Evolutionary conservation across 2,888 invertebrate genomes (phyloP), one percentile per base, ranked within the genome.

Genomic region (Eulithis prunata): DNA sequence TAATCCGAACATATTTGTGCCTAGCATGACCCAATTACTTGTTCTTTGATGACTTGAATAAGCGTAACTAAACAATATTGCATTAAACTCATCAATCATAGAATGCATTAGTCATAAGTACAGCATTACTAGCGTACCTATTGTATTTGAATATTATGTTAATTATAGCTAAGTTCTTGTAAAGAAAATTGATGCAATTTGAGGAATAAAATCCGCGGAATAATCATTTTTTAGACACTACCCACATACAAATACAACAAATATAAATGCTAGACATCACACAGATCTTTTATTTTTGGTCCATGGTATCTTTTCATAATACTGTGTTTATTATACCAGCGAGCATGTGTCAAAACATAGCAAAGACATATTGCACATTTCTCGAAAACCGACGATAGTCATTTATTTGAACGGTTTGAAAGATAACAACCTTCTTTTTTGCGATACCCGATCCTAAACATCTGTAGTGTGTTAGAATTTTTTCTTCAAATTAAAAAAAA

Each of bases 21-120:
- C 11, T 66, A 54, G 62, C 69, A 70, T 69, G 70, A 68, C 70
- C 70, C 52, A 65, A 67, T 65, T 67, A 12, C 1, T n/a, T 47
- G 32, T 54, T 43, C 45, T 28, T 32, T 45, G 11, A 14, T 32
- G 43, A 64, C 54, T 38, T 60, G 55, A 70, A 64, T 66, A 36
- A 28, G 47, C 52, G 54, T 51, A 61, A 36, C 61, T 51, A 58
- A 62, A 13, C 51, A 36, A 49, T 4, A 56, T 47, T 58, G 58
- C 51, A 21, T 13, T 45, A 46, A 14, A 53, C 45, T 51, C 61
- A 66, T 66, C 54, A 61, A 66, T 66, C 62, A 66, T 66, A 14
- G 11, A 46, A 52, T 46, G 57, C 62, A 59, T 62, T 38, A 57
- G 47, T 58, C 55, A 45, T 52, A 41, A 45, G 14, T 38, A 46